Evolutionary conservation across 2,797 vertebrate genomes (phyloP), one percentile per base, ranked within the genome.

Genomic region (Thamnophis elegans): DNA sequence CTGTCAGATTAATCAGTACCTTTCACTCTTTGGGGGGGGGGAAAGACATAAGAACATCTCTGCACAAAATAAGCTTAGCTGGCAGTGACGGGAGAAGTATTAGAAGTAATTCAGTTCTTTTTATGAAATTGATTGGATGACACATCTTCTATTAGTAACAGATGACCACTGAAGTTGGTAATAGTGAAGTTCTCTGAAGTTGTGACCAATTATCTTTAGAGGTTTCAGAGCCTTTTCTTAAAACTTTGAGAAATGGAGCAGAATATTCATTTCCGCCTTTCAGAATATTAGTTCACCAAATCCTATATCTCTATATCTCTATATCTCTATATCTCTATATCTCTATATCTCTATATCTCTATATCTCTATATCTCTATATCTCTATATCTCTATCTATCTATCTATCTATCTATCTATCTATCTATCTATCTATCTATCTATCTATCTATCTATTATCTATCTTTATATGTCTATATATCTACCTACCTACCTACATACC

Each of bases 1-100:
- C 94, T 96, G 87, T 91, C 90, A 91, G 94, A 87, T 94, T 73
- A 62, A 53, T 36, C 92, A 93, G 78, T 91, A 55, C 93, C 85
- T 92, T 92, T 92, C 54, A 68, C 6, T 87, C 62, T 60, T 82
- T 53, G 28, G 78, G 26, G 42, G n/a, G n/a, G n/a, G n/a, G n/a
- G n/a, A n/a, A 91, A 92, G 47, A 89, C 93, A 1, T 36, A 90
- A 28, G 56, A 87, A 0, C 36, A 51, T 59, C 32, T 87, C 91
- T 90, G 47, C 60, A 93, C 73, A 60, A 94, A 55, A 93, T 94
- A 47, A 91, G 26, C 36, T 59, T 89, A 82, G 88, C 85, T 6
- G 42, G 26, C 58, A 91, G 25, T 36, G 73, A 86, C 54, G 86
- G 26, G 26, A 42, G 12, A 20, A n/a, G 53, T 95, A 42, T 65